phyloP scores from a whole-genome alignment of 1,140 invertebrate genomes.

The Coelopa frigida region DNA sequence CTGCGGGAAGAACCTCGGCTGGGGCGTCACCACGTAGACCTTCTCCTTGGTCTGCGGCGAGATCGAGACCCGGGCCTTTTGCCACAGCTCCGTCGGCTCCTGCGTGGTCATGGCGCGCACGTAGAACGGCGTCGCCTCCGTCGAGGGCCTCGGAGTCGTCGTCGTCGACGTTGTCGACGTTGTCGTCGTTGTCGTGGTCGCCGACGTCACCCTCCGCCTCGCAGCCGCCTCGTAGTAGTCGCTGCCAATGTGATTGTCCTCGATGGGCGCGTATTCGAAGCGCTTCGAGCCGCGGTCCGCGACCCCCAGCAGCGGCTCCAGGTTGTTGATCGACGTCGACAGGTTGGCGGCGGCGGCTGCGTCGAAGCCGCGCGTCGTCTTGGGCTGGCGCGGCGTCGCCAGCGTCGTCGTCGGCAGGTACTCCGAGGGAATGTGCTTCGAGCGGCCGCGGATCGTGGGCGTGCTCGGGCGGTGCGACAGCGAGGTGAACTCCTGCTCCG shows the following conservation, averaged over 20 bases:
- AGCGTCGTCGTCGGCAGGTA: slow-evolving; percentile 58
- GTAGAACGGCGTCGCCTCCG: slow-evolving; percentile 24
- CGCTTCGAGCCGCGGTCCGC: slow-evolving; percentile 17
- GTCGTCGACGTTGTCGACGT: slow-evolving; percentile 13
- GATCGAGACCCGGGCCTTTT: slow-evolving; percentile 58
- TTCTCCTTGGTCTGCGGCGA: slow-evolving; percentile 66
- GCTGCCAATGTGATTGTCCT: slow-evolving; percentile 21
- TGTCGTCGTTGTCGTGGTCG: slow-evolving; percentile 4
- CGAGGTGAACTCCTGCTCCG: slow-evolving; percentile 64
- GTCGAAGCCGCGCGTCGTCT: slow-evolving; percentile 20
- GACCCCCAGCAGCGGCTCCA: slow-evolving; percentile 28
- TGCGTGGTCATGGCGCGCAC: slow-evolving; percentile 14
- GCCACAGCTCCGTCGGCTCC: slow-evolving; percentile 50
- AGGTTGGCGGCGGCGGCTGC: background rate
- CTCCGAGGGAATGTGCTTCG: slow-evolving; percentile 68
- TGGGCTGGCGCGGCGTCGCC: slow-evolving; percentile 28
- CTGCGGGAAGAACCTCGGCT: slow-evolving; percentile 44
- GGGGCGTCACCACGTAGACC: slow-evolving; percentile 69
- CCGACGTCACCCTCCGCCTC: slow-evolving; percentile 1
- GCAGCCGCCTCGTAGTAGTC: slow-evolving; percentile 2
- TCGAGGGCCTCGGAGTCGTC: slow-evolving; percentile 11
- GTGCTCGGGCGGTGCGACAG: slow-evolving; percentile 48
- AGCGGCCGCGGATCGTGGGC: slow-evolving; percentile 51
- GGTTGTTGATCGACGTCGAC: slow-evolving; percentile 36
- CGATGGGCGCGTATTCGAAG: slow-evolving; percentile 23